Evolutionary conservation across 2,797 vertebrate species (phyloP), one percentile per base, ranked within the genome.

Genomic region (Florisuga fusca): DNA sequence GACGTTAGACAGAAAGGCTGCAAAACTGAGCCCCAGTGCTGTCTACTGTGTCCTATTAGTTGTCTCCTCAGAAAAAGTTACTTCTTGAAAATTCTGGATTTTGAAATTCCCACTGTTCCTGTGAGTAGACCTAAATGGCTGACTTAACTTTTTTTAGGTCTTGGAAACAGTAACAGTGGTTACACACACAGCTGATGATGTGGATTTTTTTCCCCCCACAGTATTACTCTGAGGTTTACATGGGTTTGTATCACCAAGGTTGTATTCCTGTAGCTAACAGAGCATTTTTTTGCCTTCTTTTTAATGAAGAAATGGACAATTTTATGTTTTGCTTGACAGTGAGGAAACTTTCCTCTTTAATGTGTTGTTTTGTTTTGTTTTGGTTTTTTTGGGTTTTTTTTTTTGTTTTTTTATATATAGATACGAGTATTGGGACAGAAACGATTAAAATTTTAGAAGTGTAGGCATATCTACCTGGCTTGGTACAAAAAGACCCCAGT

Each of bases 251-350:
- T 90, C 48, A 72, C 54, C 34, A n/a, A 43, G 45, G 31, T 31
- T 58, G 1, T 54, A 51, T 51, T 84, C 34, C 72, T 51, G n/a
- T 69, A 61, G 57, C 53, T 78, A 38, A 48, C 29, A 68, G 51
- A 87, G 23, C 21, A 23, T 66, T 91, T 66, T 91, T 94, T 89
- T 92, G 55, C 74, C 55, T 83, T 66, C 54, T 84, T 95, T 82
- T 88, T 81, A 73, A 63, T 76, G 54, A 85, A 50, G 67, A 81
- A 91, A 74, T 54, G 12, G 27, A 54, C 48, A 43, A 69, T 71
- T 94, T 81, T 84, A 51, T 64, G 33, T 55, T 78, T 87, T 85
- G 45, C 29, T 19, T 71, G 66, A 63, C 57, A 31, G 53, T 36
- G 72, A 90, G 50, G 33, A 74, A 66, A 80, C 16, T 48, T 79